Evolutionary conservation across 2,797 vertebrate genomes (phyloP), one percentile per base, ranked within the genome.

Genomic region (Cynodonichthys magdalenae): DNA sequence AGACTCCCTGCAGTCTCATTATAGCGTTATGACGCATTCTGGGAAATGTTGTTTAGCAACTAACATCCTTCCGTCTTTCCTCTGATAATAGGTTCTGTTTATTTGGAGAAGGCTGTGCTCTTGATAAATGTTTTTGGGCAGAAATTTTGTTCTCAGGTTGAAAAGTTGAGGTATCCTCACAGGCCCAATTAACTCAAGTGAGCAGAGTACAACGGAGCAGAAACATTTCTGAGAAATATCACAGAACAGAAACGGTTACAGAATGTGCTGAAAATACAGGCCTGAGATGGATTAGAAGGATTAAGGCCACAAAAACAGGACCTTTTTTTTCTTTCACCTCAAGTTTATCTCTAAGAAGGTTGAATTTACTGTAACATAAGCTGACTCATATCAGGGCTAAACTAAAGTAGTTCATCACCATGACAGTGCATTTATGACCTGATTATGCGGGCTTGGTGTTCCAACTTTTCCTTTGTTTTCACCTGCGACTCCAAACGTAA

Each of bases 71-170:
- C 84, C 90, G 58, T 77, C 81, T 77, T 60, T 77, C 82, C 77
- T 82, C 88, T 89, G 92, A 94, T 93, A 94, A 94, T 71, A 78
- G 12, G 28, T 89, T 81, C 77, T 83, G 88, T 93, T 94, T 94
- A 89, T 94, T 91, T 87, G 77, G 71, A 83, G 55, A 66, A 89
- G 78, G 79, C 71, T 79, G 82, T 90, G 90, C 90, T 92, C 89
- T 85, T 89, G 51, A 83, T 79, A 66, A 74, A 81, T 81, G 87
- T 93, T 91, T 79, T 90, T 77, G 80, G 90, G 77, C 83, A 76
- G 87, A 89, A 84, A 66, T 78, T 1, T 42, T 52, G 28, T 69
- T 66, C 63, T 74, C 59, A 63, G 62, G 48, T 49, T 15, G 41
- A 42, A 59, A 29, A 46, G 42, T 20, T 10, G 2, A 59, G 46